Percentiles rank a stretch among this genome's conserved stretches.
Evolutionary conservation across 1,140 invertebrate species (phyloP).

Genomic region (Heliconius hewitsoni): DNA sequence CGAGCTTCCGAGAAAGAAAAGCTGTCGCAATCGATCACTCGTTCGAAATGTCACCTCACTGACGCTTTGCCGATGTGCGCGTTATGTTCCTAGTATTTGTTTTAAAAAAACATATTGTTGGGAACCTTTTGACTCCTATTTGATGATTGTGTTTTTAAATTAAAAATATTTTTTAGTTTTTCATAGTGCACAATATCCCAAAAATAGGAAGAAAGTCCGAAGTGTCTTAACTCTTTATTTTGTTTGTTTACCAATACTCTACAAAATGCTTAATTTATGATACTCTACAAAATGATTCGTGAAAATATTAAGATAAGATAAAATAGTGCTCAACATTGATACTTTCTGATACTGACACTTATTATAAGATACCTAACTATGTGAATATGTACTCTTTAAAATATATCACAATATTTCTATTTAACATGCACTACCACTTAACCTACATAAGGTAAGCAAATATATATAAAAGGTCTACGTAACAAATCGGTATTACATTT

Average conservation of each 20-base stretch:
- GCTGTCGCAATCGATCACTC: slow-evolving; percentile 1
- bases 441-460: neutral
- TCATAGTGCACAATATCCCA: too few relatives aligned
- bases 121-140: too few relatives aligned
- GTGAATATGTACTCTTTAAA: neutral
- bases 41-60: neutral
- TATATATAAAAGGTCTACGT: neutral
- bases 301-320: too few relatives aligned
- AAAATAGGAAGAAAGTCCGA: too few relatives aligned
- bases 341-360: too few relatives aligned
- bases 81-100: neutral
- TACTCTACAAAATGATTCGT: too few relatives aligned
- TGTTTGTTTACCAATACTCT: too few relatives aligned
- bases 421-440: neutral
- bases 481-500: neutral
- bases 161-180: too few relatives aligned
- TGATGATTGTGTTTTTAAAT: too few relatives aligned
- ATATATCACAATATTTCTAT: neutral
- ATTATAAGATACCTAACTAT: neutral
- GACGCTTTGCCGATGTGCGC: neutral
- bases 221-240: too few relatives aligned
- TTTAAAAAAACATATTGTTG: neutral
- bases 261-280: too few relatives aligned
- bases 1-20: slow-evolving; percentile 13
- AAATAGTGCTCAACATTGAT: too few relatives aligned